Evolutionary conservation across 2,888 invertebrate species (phyloP).

Genomic region (Lasioglossum figueresi): DNA sequence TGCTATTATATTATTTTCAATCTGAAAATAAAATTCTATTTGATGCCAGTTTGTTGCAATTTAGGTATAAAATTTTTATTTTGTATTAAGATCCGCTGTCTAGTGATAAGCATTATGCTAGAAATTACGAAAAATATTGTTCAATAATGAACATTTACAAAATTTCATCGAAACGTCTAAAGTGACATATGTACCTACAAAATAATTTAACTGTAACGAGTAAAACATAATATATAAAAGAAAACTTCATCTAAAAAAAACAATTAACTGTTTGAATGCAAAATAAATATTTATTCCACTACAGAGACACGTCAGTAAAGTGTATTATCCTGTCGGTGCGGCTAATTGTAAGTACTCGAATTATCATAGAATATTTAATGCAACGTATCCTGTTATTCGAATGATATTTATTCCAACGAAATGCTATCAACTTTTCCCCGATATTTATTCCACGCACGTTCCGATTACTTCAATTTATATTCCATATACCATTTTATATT

Average conservation of each 20-base stretch:
- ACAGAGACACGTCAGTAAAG: not conserved
- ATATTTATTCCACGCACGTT: constrained; percentile 2
- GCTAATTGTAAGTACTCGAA: not conserved
- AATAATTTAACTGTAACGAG: not conserved
- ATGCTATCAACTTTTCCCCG: not conserved
- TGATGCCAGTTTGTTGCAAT: no score
- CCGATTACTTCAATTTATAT: not conserved
- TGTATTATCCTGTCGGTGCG: not conserved
- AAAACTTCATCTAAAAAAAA: not conserved
- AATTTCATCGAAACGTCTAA: no score
- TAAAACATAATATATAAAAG: not conserved
- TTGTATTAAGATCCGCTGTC: no score
- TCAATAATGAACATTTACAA: no score
- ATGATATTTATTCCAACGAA: not conserved
- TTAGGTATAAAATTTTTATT: no score
- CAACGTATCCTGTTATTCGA: not conserved
- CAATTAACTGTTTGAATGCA: not conserved
- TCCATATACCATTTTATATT: constrained; percentile 6
- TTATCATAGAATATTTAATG: constrained; percentile 11
- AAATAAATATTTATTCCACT: not conserved
- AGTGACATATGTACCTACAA: no score
- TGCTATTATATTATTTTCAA: no score
- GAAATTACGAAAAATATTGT: no score
- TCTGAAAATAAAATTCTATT: no score
- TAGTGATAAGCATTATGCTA: no score